phyloP scores from a whole-genome alignment of 2,888 invertebrate species.

The Lycocerus yunnanus region DNA sequence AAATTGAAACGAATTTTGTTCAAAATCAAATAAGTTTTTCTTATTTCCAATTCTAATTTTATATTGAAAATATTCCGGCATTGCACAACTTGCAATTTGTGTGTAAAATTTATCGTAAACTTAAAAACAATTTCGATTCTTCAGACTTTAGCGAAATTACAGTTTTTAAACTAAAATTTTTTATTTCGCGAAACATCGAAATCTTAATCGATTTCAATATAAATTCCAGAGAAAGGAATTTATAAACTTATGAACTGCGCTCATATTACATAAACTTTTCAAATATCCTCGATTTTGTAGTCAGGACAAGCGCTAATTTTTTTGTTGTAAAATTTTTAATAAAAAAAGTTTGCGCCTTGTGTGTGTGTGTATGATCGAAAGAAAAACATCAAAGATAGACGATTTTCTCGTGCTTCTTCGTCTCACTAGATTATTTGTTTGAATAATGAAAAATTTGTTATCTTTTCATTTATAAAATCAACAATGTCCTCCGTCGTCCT shows the following conservation, averaged over 20 bases:
- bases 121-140: neutral
- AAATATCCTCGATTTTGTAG: constrained; percentile 36
- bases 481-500: neutral
- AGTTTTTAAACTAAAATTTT: neutral
- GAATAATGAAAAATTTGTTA: constrained; percentile 20
- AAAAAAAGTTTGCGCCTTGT: constrained; percentile 11
- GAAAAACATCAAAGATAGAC: constrained; percentile 7
- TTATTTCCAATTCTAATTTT: constrained; percentile 28
- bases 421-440: constrained; percentile 19
- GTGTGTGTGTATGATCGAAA: neutral
- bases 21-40: constrained; percentile 25
- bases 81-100: constrained; percentile 23
- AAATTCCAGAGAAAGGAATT: constrained; percentile 49
- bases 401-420: constrained; percentile 9
- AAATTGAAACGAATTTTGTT: constrained; percentile 13
- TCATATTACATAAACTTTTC: constrained; percentile 48
- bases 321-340: constrained; percentile 19
- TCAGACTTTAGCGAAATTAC: neutral
- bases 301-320: neutral
- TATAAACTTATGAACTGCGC: constrained; percentile 40
- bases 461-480: constrained; percentile 24
- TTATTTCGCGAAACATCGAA: neutral
- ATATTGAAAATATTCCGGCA: constrained; percentile 24
- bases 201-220: constrained; percentile 49
- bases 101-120: constrained; percentile 15